phyloP scores from a whole-genome alignment of 2,797 vertebrate genomes.

The Gadopsis bispinosus region DNA sequence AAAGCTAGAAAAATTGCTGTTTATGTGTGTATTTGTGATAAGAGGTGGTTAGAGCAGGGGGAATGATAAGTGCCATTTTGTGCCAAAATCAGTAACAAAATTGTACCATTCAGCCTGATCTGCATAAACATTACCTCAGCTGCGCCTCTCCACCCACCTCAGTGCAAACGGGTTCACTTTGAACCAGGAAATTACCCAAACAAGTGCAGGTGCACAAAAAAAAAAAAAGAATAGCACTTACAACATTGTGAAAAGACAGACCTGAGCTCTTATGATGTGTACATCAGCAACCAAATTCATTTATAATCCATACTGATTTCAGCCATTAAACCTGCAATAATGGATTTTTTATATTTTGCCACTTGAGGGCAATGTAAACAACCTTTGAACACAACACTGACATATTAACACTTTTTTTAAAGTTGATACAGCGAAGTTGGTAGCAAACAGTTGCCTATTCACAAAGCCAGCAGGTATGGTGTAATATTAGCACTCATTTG shows the following conservation, averaged over 20 bases:
- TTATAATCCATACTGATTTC: background rate
- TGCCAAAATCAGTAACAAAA: conserved; percentile 6
- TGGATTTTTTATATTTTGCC: background rate
- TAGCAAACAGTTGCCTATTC: background rate
- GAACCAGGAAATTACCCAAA: conserved; percentile 11
- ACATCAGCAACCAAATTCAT: background rate
- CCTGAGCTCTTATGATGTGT: background rate
- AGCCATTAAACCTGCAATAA: background rate
- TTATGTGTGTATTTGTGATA: background rate
- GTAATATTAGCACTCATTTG: background rate
- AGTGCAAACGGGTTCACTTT: conserved; percentile 5
- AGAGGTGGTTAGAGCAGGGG: background rate
- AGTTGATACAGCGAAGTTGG: background rate
- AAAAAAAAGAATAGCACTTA: background rate
- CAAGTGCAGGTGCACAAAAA: background rate
- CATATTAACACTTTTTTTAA: background rate
- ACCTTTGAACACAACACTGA: background rate
- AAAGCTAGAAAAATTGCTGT: background rate
- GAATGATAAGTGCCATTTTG: background rate
- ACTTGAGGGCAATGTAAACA: background rate
- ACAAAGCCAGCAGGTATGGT: background rate
- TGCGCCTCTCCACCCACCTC: background rate
- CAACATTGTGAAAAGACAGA: background rate
- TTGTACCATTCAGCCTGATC: conserved; percentile 2
- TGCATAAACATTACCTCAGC: conserved; percentile 20